Base-by-base conservation (phyloP, 2,888 invertebrate species). In the Caenorhabditis sp. region DNA sequence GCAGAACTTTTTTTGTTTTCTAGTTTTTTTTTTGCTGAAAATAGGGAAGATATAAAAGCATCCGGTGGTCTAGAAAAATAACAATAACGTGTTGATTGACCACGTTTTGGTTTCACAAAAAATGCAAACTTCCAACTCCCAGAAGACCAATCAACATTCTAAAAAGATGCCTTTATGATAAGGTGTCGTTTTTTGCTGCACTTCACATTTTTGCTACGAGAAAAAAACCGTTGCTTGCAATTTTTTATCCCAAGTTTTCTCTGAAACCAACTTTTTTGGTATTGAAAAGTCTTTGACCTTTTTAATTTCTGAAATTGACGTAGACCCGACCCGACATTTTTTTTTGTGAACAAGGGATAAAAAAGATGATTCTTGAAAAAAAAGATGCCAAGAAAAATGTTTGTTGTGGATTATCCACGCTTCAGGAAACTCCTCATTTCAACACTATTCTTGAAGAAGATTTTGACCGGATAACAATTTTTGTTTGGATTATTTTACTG, bases 371-470 rank as follows among this genome's bases (percentile, higher is more conserved):
- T 26, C 17, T 57, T 53, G 53, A 50, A 62, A 62, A 62, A 54
- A 53, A 58, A 53, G 70, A 70, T 70, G 62, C 70, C 62, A 62
- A 70, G 65, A 65, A 64, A 63, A 43, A 43, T 43, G 43, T 43
- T 43, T 43, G 43, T 43, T 69, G 65, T 62, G 66, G 65, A 70
- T 70, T 70, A 70, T 70, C 61, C 69, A 66, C 69, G 69, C 69
- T 70, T 65, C 65, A 62, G 31, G 62, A 70, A 70, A 70, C 69
- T 43, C 43, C 43, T 43, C 43, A 43, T 43, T 43, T 43, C 43
- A 43, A 43, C 43, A 43, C 43, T 43, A 43, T 43, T 43, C 43
- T 43, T 43, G 43, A 43, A 43, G 43, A 43, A 43, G 43, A 43
- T 43, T 43, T 43, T 43, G 43, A 43, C 43, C 43, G 43, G 43